These are phyloP conservation scores for Hippocampus barbouri DNA, from an alignment of 2,113 vertebrate species.

Conservation along the genomic window DNA sequence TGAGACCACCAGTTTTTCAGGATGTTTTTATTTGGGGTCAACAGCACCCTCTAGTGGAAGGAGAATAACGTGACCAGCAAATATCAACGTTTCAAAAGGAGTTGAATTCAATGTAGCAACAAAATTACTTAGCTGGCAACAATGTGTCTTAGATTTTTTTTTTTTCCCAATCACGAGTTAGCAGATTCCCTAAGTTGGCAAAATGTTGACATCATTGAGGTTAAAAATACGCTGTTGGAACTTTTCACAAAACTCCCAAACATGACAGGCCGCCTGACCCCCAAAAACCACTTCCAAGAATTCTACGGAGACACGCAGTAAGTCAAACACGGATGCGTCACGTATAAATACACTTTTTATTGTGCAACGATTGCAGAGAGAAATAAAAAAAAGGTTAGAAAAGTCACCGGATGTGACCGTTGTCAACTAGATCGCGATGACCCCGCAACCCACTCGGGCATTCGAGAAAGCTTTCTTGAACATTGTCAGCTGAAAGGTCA, in stretches of 20 bases:
- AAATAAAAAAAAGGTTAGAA: not conserved
- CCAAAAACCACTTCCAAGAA: not conserved
- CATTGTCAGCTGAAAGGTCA: not conserved
- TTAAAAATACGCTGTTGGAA: not conserved
- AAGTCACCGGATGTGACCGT: not conserved
- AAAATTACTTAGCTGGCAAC: not conserved
- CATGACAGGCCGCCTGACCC: not conserved
- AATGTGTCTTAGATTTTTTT: not conserved
- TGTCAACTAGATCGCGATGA: too few species aligned
- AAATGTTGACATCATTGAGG: not conserved
- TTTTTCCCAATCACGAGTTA: not conserved
- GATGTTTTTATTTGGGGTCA: conserved; percentile 13
- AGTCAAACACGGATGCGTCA: not conserved
- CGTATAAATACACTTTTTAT: conserved; percentile 1
- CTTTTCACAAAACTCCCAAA: not conserved
- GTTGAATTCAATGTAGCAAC: not conserved
- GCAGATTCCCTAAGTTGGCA: not conserved
- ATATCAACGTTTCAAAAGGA: not conserved
- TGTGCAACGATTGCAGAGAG: not conserved
- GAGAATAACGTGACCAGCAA: not conserved
- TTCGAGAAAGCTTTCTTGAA: not conserved
- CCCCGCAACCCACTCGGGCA: not conserved
- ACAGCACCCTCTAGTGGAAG: conserved; percentile 47
- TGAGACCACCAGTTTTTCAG: too few species aligned
- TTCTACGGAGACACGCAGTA: not conserved